These are phyloP conservation scores for Frankliniella fusca DNA, from an alignment of 2,888 invertebrate species.

Conservation along the genomic window DNA sequence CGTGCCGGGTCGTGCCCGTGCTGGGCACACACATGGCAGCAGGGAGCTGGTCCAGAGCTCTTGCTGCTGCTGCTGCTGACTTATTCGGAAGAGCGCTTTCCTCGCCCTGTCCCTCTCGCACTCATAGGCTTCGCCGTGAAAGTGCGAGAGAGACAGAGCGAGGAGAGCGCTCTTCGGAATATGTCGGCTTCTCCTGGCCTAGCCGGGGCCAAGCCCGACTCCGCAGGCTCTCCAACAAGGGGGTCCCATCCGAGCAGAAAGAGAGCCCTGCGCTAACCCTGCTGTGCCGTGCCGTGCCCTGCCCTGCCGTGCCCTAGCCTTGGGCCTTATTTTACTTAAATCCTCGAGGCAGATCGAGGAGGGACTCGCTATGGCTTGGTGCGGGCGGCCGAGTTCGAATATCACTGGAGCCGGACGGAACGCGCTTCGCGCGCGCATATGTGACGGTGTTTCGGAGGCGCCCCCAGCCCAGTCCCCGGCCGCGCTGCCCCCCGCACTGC, in stretches of 20 bases:
- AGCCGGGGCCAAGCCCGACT: neutral
- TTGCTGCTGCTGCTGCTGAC: neutral
- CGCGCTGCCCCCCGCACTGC: neutral
- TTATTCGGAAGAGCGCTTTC: too few relatives aligned
- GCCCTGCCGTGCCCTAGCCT: neutral
- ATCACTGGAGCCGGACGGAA: too few relatives aligned
- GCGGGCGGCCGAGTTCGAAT: too few relatives aligned
- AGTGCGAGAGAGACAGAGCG: too few relatives aligned
- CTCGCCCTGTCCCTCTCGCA: too few relatives aligned
- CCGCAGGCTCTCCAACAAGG: neutral
- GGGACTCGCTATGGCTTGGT: neutral
- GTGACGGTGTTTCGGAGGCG: neutral
- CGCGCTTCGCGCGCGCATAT: neutral
- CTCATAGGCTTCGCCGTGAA: too few relatives aligned
- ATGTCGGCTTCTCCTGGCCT: neutral
- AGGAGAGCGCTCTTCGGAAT: too few relatives aligned
- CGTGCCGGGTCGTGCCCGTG: too few relatives aligned
- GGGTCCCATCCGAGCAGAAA: neutral
- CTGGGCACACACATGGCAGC: neutral
- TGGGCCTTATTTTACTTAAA: slow-evolving; percentile 19
- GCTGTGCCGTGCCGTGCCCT: too few relatives aligned
- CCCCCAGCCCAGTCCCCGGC: neutral
- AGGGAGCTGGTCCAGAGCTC: neutral
- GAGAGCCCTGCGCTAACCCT: neutral
- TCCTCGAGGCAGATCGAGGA: slow-evolving; percentile 2